phyloP scores from a whole-genome alignment of 2,113 vertebrate species.

The Pungitius pungitius region DNA sequence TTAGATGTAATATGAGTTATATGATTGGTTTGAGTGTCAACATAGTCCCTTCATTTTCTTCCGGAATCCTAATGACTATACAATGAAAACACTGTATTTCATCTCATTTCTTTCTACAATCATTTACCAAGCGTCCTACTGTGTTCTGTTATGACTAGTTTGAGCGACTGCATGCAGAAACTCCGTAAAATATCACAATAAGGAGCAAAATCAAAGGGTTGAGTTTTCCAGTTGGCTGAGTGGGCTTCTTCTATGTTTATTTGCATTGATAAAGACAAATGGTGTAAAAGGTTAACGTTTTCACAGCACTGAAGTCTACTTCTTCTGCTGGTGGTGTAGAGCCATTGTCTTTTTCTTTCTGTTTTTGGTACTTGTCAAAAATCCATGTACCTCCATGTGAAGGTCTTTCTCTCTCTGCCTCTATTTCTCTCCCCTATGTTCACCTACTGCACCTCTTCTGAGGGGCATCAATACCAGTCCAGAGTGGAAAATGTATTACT shows the following conservation, averaged over 20 bases:
- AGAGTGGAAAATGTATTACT: slow-evolving; percentile 66
- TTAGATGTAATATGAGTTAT: background rate
- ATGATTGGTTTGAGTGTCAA: background rate
- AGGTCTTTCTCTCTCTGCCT: slow-evolving; percentile 32
- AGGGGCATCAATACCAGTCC: slow-evolving; percentile 66
- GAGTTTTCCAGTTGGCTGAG: slow-evolving; percentile 60
- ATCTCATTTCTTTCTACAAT: background rate
- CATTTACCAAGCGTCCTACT: background rate
- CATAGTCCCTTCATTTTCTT: background rate
- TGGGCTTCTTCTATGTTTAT: slow-evolving; percentile 55
- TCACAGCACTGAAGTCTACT: slow-evolving; percentile 57
- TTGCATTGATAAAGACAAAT: slow-evolving; percentile 68
- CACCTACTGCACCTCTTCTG: slow-evolving; percentile 43
- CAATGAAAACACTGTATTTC: background rate
- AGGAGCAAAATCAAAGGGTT: slow-evolving; percentile 61
- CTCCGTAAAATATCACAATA: slow-evolving; percentile 57
- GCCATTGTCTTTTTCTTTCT: slow-evolving; percentile 30
- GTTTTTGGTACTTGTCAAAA: slow-evolving; percentile 31
- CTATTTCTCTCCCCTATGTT: slow-evolving; percentile 38
- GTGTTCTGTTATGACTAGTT: slow-evolving; percentile 21
- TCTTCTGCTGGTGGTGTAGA: slow-evolving; percentile 39
- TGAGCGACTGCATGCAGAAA: slow-evolving; percentile 13
- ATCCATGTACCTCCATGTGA: slow-evolving; percentile 12
- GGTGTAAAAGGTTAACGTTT: slow-evolving; percentile 67
- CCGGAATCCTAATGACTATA: too few relatives aligned